These are phyloP conservation scores for Sebastes glaucus DNA, from an alignment of 2,797 vertebrate genomes.

Conservation along the genomic window DNA sequence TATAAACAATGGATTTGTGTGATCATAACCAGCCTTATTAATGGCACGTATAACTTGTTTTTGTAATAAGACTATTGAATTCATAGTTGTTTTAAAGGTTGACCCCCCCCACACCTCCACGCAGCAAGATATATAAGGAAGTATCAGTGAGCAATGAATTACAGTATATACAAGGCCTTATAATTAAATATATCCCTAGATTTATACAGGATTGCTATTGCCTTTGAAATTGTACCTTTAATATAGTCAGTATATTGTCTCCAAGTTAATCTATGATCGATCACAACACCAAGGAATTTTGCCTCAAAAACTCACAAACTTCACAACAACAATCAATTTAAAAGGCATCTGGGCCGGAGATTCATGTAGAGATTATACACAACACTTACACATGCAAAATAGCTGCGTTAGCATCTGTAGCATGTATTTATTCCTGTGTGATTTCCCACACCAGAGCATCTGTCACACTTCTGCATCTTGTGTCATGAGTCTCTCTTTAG, in stretches of 20 bases:
- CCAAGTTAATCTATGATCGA: background rate
- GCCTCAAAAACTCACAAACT: background rate
- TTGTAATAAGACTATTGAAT: background rate
- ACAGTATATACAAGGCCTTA: background rate
- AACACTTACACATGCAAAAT: background rate
- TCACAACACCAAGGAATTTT: background rate
- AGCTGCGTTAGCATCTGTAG: background rate
- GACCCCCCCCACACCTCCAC: background rate
- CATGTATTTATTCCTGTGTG: background rate
- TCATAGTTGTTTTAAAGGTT: background rate
- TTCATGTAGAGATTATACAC: background rate
- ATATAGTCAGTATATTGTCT: background rate
- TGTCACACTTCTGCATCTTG: slow-evolving; percentile 51
- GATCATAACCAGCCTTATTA: background rate
- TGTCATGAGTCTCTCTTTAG: slow-evolving; percentile 19
- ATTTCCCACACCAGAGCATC: slow-evolving; percentile 34
- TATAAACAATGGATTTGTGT: background rate
- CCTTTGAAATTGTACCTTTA: background rate
- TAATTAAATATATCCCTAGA: background rate
- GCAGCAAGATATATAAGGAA: background rate
- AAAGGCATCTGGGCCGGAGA: background rate
- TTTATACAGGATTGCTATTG: background rate
- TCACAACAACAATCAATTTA: background rate
- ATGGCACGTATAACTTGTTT: background rate
- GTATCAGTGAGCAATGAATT: background rate